Evolutionary conservation across 2,888 invertebrate species (phyloP).

Genomic region (Synergus gifuensis): DNA sequence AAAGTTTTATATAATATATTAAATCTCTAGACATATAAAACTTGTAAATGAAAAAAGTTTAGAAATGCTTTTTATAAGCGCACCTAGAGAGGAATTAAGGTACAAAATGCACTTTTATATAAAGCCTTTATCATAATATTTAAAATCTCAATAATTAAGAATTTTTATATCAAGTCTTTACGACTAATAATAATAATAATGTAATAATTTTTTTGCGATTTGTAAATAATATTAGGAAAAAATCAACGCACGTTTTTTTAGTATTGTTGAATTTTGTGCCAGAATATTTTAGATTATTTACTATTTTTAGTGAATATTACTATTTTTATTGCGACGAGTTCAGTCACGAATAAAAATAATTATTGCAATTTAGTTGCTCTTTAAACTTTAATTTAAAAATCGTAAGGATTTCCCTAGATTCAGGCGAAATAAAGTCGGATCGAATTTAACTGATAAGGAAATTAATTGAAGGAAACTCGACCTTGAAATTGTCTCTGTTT

Average conservation of each 20-base stretch:
- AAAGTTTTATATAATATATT: conserved; percentile 25
- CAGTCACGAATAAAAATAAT: conserved; percentile 4
- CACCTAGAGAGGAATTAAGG: conserved; percentile 24
- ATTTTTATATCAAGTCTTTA: not conserved
- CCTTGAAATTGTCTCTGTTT: not conserved
- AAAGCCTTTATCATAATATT: conserved; percentile 2
- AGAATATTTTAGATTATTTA: conserved; percentile 16
- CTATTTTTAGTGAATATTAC: not conserved
- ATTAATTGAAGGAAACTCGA: not conserved
- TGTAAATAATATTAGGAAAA: conserved; percentile 23
- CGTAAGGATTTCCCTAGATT: not conserved
- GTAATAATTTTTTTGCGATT: not conserved
- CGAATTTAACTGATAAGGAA: not conserved
- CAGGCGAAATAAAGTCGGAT: not conserved
- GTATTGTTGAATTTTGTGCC: conserved; percentile 37
- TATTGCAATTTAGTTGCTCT: not conserved
- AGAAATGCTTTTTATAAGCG: conserved; percentile 13
- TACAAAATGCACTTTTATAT: conserved; percentile 37
- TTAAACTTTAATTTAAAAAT: not conserved
- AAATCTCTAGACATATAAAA: not conserved
- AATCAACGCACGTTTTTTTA: not conserved
- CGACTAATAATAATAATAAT: too few species aligned
- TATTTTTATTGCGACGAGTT: not conserved
- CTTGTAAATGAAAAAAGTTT: conserved; percentile 24
- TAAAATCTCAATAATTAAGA: not conserved